Conservation (phyloP, 2,797 vertebrate species). For the Euphonia xanthogaster region DNA sequence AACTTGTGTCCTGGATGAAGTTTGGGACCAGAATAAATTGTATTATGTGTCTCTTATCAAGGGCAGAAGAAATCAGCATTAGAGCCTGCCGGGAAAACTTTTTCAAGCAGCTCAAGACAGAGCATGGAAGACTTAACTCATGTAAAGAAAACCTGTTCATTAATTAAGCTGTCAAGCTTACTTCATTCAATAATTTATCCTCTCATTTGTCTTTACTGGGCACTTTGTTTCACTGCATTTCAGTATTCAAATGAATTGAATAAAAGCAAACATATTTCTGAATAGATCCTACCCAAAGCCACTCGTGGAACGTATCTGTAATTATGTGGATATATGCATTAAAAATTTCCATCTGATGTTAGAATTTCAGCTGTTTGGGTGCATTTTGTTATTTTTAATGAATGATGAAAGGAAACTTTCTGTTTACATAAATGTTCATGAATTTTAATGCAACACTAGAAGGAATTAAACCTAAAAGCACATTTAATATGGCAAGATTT, state of each 20-base stretch:
- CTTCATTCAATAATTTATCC: neutral
- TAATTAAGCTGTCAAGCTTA: slow-evolving; percentile 7
- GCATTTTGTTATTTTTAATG: slow-evolving; percentile 19
- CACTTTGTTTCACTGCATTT: neutral
- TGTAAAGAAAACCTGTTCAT: neutral
- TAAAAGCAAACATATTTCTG: neutral
- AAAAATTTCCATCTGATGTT: neutral
- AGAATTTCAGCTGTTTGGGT: neutral
- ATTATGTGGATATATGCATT: neutral
- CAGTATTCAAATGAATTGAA: neutral
- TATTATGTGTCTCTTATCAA: neutral
- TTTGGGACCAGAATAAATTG: neutral
- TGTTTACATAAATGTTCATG: neutral
- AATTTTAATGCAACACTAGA: slow-evolving; percentile 20
- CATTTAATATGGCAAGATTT: neutral
- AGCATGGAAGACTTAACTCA: neutral
- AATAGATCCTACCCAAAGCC: neutral
- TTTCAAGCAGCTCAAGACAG: neutral
- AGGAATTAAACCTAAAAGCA: slow-evolving; percentile 25
- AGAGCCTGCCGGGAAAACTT: neutral
- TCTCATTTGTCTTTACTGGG: neutral
- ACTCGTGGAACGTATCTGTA: accelerated
- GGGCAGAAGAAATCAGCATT: neutral
- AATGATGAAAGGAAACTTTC: neutral
- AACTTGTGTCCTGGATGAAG: neutral